phyloP scores from a whole-genome alignment of 1,140 invertebrate genomes.

The Pinna nobilis region DNA sequence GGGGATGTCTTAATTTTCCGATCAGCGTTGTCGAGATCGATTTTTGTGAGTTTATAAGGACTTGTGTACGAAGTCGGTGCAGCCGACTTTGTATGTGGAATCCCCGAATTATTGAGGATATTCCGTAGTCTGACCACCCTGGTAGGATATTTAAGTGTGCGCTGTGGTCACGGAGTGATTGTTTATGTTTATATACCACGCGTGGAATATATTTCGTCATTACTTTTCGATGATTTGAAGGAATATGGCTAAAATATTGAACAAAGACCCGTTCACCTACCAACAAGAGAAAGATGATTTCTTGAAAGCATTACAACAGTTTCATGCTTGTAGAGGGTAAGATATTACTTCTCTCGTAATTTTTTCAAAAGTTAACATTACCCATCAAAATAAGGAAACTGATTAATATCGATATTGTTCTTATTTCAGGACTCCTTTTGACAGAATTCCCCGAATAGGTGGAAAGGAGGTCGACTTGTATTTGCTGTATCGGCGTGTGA shows the following conservation, averaged over 20 bases:
- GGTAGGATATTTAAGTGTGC: slow-evolving; percentile 50
- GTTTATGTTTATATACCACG: slow-evolving; percentile 27
- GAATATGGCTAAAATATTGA: slow-evolving; percentile 81
- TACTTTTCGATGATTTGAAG: slow-evolving; percentile 36
- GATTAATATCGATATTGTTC: slow-evolving; percentile 15
- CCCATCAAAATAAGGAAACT: not conserved
- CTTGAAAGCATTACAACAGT: slow-evolving; percentile 86
- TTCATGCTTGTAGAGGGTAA: slow-evolving; percentile 90
- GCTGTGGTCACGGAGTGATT: slow-evolving; percentile 29
- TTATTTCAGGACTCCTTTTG: slow-evolving; percentile 83
- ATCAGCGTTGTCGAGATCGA: slow-evolving; percentile 45
- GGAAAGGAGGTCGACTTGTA: slow-evolving; percentile 93
- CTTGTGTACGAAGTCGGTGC: slow-evolving; percentile 51
- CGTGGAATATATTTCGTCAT: slow-evolving; percentile 46
- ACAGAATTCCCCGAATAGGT: slow-evolving; percentile 86
- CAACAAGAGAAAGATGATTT: slow-evolving; percentile 84
- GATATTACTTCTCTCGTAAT: slow-evolving; percentile 59
- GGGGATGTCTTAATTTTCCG: slow-evolving; percentile 49
- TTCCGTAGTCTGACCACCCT: slow-evolving; percentile 63
- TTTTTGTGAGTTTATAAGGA: slow-evolving; percentile 50
- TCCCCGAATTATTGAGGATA: slow-evolving; percentile 69
- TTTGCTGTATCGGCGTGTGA: slow-evolving; percentile 92
- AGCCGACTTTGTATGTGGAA: slow-evolving; percentile 61
- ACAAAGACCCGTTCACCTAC: slow-evolving; percentile 84
- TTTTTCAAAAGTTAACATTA: slow-evolving; percentile 21